Percentiles rank a stretch among this genome's conserved stretches.
phyloP scores from a whole-genome alignment of 2,888 invertebrate genomes.

The Plebejus melissa region DNA sequence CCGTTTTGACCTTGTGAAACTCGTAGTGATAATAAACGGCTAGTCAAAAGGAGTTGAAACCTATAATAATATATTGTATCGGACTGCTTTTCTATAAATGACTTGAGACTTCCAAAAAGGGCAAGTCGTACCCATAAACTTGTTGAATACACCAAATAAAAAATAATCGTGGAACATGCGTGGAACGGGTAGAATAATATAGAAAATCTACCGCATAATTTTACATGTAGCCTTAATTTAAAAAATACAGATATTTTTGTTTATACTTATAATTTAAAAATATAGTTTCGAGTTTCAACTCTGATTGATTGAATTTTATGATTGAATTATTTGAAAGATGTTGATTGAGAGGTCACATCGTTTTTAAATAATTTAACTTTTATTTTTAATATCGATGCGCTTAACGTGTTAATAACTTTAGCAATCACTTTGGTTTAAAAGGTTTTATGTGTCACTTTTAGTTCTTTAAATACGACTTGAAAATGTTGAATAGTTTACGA shows the following conservation, averaged over 20 bases:
- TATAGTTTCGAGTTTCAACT: too few species aligned
- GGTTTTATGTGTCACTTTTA: neutral
- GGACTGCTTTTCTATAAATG: neutral
- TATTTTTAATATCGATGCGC: too few species aligned
- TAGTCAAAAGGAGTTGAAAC: constrained; percentile 42
- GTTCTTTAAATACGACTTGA: neutral
- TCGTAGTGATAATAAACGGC: constrained; percentile 60
- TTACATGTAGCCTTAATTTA: neutral
- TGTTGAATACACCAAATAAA: neutral
- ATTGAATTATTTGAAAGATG: too few species aligned
- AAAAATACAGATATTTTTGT: too few species aligned
- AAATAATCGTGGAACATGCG: neutral
- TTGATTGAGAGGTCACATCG: too few species aligned
- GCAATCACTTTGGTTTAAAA: neutral
- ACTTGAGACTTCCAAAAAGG: neutral
- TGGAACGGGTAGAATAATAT: neutral
- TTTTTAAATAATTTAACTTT: too few species aligned
- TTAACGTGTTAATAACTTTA: too few species aligned
- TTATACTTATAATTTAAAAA: too few species aligned
- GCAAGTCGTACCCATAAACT: neutral
- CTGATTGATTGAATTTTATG: too few species aligned
- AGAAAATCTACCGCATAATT: neutral
- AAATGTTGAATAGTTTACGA: neutral
- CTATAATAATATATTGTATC: neutral
- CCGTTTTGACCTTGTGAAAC: constrained; percentile 79